Conservation (phyloP, 2,797 vertebrate genomes). For the Phoebastria nigripes region DNA sequence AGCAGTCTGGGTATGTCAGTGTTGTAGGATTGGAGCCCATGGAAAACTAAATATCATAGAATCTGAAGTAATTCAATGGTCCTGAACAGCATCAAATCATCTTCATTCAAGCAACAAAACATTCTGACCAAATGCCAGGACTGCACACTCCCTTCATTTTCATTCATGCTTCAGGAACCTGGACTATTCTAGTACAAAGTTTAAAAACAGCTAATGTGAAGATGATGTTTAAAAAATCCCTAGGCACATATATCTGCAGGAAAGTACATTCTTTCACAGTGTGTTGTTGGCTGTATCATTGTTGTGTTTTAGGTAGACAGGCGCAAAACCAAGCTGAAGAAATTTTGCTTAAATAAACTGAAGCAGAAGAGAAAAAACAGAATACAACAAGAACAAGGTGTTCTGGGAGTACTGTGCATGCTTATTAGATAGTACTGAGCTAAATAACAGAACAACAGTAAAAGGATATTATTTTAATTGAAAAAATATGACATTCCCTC, state of each 20-base stretch:
- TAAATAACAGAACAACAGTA: background rate
- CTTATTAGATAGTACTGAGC: background rate
- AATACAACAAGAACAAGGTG: background rate
- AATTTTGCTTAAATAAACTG: slow-evolving; percentile 3
- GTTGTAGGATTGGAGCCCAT: background rate
- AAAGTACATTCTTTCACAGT: background rate
- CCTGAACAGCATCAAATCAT: background rate
- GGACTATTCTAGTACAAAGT: background rate
- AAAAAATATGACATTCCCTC: background rate
- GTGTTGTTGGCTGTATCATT: background rate
- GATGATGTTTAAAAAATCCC: background rate
- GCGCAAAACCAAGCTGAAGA: background rate
- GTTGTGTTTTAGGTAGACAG: background rate
- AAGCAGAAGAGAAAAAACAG: background rate
- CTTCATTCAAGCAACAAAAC: background rate
- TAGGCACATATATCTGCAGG: background rate
- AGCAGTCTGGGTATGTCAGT: background rate
- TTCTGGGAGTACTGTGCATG: background rate
- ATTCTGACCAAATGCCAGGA: background rate
- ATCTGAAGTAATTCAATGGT: background rate
- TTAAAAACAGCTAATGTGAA: background rate
- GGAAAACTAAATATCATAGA: background rate
- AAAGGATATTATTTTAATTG: background rate
- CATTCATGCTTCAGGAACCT: background rate
- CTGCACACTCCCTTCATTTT: background rate